phyloP scores from a whole-genome alignment of 2,888 invertebrate species.

The Clostera curtula region DNA sequence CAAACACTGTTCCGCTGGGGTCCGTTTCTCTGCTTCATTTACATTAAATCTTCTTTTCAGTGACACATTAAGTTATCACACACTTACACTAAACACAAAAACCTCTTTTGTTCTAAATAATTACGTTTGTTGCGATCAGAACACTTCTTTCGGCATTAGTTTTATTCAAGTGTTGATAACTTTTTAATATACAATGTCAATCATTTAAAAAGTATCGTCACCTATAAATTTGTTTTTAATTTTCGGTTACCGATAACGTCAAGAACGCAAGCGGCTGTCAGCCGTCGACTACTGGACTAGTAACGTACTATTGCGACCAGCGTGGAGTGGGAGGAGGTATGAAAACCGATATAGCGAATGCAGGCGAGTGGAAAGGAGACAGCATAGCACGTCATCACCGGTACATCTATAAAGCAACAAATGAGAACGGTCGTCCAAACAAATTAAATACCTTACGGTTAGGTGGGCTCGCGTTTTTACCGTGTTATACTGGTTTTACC shows the following conservation, averaged over 20 bases:
- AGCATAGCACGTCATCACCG: slow-evolving; percentile 38
- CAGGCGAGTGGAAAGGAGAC: slow-evolving; percentile 37
- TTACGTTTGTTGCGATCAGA: slow-evolving; percentile 14
- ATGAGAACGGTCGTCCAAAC: slow-evolving; percentile 44
- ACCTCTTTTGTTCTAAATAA: slow-evolving; percentile 30
- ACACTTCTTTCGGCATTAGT: slow-evolving; percentile 12
- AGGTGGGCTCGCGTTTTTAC: slow-evolving; percentile 34
- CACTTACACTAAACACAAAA: slow-evolving; percentile 57
- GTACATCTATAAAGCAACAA: slow-evolving; percentile 55
- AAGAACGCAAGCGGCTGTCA: slow-evolving; percentile 55
- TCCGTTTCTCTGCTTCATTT: slow-evolving; percentile 42
- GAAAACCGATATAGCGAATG: slow-evolving; percentile 43
- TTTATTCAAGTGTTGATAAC: slow-evolving; percentile 9
- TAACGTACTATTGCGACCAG: slow-evolving; percentile 46
- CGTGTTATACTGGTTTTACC: slow-evolving; percentile 65
- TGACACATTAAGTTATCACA: slow-evolving; percentile 45
- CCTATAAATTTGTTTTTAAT: slow-evolving; percentile 28
- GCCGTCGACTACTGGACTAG: slow-evolving; percentile 58
- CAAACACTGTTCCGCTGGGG: slow-evolving; percentile 48
- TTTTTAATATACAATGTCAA: slow-evolving; percentile 30
- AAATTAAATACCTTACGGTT: slow-evolving; percentile 36
- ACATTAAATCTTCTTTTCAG: slow-evolving; percentile 32
- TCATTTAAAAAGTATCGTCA: slow-evolving; percentile 30
- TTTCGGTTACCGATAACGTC: slow-evolving; percentile 27
- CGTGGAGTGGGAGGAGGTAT: slow-evolving; percentile 55